These are phyloP conservation scores for Pygoscelis adeliae DNA, from an alignment of 2,113 vertebrate genomes.

Conservation along the genomic window DNA sequence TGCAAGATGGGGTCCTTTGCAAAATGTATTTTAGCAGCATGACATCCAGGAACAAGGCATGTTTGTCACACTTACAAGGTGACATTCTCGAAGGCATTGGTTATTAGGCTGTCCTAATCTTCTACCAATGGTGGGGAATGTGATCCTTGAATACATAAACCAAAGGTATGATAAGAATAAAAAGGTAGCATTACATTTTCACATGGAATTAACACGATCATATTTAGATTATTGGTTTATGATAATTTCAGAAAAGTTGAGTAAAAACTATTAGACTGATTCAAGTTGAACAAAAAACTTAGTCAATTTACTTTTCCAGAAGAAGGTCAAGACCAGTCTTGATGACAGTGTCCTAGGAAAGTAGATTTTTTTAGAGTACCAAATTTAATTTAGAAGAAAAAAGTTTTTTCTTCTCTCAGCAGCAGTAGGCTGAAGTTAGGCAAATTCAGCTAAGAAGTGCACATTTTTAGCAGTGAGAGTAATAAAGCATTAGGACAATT, in stretches of 20 bases:
- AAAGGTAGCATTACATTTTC: background rate
- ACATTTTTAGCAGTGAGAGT: conserved; percentile 8
- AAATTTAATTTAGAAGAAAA: conserved; percentile 7
- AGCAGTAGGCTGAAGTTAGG: background rate
- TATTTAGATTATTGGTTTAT: background rate
- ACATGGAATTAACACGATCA: background rate
- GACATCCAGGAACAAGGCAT: background rate
- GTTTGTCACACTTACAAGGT: background rate
- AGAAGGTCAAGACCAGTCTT: background rate
- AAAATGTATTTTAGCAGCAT: background rate
- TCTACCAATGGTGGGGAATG: background rate
- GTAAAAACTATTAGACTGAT: background rate
- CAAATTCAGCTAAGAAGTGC: background rate
- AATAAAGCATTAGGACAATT: conserved; percentile 35
- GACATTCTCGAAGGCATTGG: background rate
- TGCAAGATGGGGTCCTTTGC: background rate
- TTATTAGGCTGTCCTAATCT: background rate
- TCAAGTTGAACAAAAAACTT: background rate
- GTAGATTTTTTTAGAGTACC: background rate
- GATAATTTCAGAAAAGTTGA: background rate
- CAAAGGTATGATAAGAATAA: background rate
- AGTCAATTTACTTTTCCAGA: background rate
- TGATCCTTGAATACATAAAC: background rate
- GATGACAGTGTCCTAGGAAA: background rate
- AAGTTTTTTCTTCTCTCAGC: background rate